Evolutionary conservation across 2,113 vertebrate genomes (phyloP).

Genomic region (Xiphophorus hellerii): DNA sequence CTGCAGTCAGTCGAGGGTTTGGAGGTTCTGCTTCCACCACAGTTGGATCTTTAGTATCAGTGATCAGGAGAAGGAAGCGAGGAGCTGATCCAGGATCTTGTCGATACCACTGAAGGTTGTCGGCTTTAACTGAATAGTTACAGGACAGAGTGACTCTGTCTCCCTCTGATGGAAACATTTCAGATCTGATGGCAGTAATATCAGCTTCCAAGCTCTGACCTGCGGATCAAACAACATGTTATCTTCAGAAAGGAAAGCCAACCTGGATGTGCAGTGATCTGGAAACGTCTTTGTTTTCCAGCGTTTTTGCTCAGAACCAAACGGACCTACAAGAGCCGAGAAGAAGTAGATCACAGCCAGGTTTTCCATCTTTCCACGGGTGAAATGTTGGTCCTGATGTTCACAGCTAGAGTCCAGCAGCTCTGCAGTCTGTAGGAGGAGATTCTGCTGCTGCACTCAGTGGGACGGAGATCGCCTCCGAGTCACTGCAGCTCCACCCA

Average conservation of each 20-base stretch:
- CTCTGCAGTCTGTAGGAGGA: constrained; percentile 3
- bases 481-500: too few species aligned
- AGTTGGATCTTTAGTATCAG: neutral
- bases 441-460: too few species aligned
- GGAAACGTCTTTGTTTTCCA: neutral
- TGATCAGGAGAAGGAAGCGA: constrained; percentile 17
- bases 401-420: neutral
- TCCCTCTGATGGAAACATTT: constrained; percentile 15
- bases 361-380: constrained; percentile 5
- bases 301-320: constrained; percentile 8
- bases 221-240: constrained; percentile 7
- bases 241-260: neutral
- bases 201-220: constrained; percentile 20
- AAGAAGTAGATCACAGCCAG: constrained; percentile 1
- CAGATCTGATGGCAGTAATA: constrained; percentile 21
- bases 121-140: rapidly evolving
- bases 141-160: constrained; percentile 2
- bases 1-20: constrained; percentile 13
- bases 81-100: constrained; percentile 10
- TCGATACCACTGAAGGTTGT: neutral
- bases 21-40: neutral
- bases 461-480: too few species aligned
- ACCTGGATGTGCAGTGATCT: neutral
- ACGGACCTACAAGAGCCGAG: constrained; percentile 1
- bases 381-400: neutral